Evolutionary conservation across 2,888 invertebrate genomes (phyloP).

Genomic region (Heliconius ismenius): DNA sequence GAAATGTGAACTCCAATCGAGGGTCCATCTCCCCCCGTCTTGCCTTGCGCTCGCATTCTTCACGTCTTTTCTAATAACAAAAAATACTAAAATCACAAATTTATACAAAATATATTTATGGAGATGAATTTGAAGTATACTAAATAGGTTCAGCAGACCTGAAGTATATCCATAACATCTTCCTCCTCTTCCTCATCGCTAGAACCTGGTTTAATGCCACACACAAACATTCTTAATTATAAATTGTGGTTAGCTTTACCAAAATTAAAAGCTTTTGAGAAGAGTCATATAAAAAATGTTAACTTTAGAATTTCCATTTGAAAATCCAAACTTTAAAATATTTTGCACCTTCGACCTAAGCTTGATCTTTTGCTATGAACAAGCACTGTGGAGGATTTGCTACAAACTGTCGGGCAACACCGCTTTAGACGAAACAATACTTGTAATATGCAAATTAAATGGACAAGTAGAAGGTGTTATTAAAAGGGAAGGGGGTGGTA

Average conservation of each 20-base stretch:
- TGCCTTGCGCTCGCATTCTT: constrained; percentile 96
- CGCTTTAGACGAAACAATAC: constrained; percentile 59
- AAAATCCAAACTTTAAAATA: not conserved
- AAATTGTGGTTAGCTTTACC: constrained; percentile 9
- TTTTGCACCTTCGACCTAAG: constrained; percentile 36
- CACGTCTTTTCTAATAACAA: constrained; percentile 83
- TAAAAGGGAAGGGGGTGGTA: constrained; percentile 67
- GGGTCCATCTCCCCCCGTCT: constrained; percentile 96
- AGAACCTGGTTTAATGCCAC: constrained; percentile 79
- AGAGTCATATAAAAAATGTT: constrained; percentile 7
- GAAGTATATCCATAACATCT: constrained; percentile 78
- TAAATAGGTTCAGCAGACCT: constrained; percentile 54
- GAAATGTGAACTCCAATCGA: constrained; percentile 93
- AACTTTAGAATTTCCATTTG: not conserved
- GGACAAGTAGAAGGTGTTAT: constrained; percentile 70
- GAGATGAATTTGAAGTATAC: not conserved
- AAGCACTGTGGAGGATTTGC: constrained; percentile 47
- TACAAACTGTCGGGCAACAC: constrained; percentile 56
- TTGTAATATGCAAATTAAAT: constrained; percentile 76
- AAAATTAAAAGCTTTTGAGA: constrained; percentile 1
- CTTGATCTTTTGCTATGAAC: constrained; percentile 35
- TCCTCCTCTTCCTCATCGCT: constrained; percentile 83
- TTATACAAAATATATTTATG: not conserved
- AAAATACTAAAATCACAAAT: not conserved
- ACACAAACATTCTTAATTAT: constrained; percentile 78